phyloP scores from a whole-genome alignment of 2,888 invertebrate genomes.

The Sphaerolaimus hirsutus region DNA sequence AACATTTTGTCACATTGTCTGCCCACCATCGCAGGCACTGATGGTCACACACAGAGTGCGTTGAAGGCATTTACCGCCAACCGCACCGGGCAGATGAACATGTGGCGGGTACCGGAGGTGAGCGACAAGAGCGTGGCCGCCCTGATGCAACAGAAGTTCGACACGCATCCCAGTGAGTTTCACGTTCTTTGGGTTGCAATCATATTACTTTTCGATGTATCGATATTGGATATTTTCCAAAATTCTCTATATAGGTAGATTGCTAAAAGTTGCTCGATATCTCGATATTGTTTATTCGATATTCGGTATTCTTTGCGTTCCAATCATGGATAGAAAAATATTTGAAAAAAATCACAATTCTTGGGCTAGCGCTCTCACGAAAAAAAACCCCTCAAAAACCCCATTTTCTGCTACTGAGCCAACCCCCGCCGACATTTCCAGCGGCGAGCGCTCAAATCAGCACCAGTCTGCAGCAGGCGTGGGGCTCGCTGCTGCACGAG shows the following conservation, averaged over 20 bases:
- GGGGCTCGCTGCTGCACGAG: slow-evolving; percentile 60
- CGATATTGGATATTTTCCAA: too few relatives aligned
- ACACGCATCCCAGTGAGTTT: slow-evolving; percentile 29
- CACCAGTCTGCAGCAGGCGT: slow-evolving; percentile 44
- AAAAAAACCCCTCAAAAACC: too few relatives aligned
- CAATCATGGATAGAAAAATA: too few relatives aligned
- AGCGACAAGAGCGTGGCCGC: slow-evolving; percentile 39
- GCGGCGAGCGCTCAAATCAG: neutral
- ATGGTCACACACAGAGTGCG: neutral
- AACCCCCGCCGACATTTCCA: neutral
- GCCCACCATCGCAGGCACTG: too few relatives aligned
- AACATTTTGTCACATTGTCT: too few relatives aligned
- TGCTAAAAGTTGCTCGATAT: too few relatives aligned
- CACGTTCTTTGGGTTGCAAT: neutral
- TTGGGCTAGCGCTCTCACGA: too few relatives aligned
- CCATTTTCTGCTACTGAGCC: neutral
- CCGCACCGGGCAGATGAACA: slow-evolving; percentile 61
- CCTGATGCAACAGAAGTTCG: slow-evolving; percentile 37
- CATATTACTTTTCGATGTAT: too few relatives aligned
- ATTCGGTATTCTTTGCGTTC: too few relatives aligned
- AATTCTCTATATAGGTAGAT: too few relatives aligned
- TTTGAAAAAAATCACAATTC: too few relatives aligned
- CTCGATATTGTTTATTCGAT: too few relatives aligned
- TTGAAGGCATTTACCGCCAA: slow-evolving; percentile 52
- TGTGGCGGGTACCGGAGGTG: slow-evolving; percentile 69